Conservation (phyloP, 2,888 invertebrate genomes). For the Rhagonycha lutea region DNA sequence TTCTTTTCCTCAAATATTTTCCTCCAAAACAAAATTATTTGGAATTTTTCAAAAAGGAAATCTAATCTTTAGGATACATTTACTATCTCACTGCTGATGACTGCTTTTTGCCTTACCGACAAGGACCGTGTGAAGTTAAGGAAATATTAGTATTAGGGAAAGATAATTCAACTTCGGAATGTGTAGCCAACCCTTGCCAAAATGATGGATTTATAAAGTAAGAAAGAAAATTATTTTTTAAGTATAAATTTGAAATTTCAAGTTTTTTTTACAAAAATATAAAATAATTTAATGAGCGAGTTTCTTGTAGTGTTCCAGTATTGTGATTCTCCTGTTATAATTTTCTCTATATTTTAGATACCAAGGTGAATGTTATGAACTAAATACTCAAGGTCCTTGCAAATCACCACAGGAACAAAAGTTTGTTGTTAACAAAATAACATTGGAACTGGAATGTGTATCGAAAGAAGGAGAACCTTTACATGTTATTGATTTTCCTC, state of each 20-base stretch:
- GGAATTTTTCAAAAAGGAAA: too few species aligned
- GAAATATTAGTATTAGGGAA: conserved; percentile 62
- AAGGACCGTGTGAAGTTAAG: conserved; percentile 65
- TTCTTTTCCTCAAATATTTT: too few species aligned
- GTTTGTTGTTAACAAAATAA: conserved; percentile 65
- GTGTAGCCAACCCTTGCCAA: conserved; percentile 65
- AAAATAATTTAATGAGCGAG: too few species aligned
- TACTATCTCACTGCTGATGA: conserved; percentile 65
- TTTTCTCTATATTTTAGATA: conserved; percentile 41
- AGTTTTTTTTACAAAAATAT: too few species aligned
- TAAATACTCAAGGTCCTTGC: conserved; percentile 55
- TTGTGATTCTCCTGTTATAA: too few species aligned
- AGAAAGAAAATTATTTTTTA: too few species aligned
- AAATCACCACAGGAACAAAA: conserved; percentile 41
- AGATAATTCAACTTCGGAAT: conserved; percentile 61
- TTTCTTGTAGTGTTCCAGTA: too few species aligned
- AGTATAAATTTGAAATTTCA: too few species aligned
- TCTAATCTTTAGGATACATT: conserved; percentile 56
- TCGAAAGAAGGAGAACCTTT: conserved; percentile 33
- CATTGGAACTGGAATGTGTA: conserved; percentile 64
- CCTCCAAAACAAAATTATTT: too few species aligned
- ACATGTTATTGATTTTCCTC: conserved; percentile 40
- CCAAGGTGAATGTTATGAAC: conserved; percentile 56
- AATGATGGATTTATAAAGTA: conserved; percentile 58
- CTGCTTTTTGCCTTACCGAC: conserved; percentile 66